These are phyloP conservation scores for Ptychadena robeensis DNA, from an alignment of 2,797 vertebrate genomes.

Conservation along the genomic window DNA sequence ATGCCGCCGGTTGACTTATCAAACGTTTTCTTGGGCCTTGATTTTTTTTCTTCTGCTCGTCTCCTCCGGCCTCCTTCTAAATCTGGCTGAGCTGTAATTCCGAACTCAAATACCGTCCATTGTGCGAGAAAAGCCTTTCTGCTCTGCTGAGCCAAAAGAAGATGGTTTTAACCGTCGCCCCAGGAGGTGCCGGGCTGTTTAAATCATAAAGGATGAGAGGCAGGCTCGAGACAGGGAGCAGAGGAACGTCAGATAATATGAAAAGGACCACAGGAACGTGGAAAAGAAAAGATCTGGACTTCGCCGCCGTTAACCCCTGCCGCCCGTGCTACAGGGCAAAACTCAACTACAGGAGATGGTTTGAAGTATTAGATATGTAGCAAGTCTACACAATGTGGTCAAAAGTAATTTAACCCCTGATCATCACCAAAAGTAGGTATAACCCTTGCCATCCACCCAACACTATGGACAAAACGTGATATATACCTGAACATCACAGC, in stretches of 20 bases:
- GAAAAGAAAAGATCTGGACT: not conserved
- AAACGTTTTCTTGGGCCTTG: conserved; percentile 4
- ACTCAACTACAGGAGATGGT: no score
- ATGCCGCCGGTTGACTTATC: not conserved
- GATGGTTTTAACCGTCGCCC: conserved; percentile 48
- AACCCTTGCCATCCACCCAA: no score
- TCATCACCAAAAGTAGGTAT: no score
- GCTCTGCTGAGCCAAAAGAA: conserved; percentile 47
- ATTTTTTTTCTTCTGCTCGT: not conserved
- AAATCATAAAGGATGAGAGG: conserved; percentile 54
- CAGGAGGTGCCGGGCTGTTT: conserved; percentile 45
- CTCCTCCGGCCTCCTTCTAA: conserved; percentile 13
- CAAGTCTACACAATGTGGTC: no score
- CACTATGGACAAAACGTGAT: no score
- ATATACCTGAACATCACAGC: no score
- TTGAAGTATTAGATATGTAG: no score
- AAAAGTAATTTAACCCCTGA: no score
- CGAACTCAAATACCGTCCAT: conserved; percentile 50
- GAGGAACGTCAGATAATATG: conserved; percentile 22
- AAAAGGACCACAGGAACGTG: conserved; percentile 7
- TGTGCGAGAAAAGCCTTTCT: conserved; percentile 43
- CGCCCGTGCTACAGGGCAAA: not conserved
- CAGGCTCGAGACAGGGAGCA: conserved; percentile 15
- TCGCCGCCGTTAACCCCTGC: conserved; percentile 9
- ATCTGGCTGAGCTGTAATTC: conserved; percentile 49